Conservation (phyloP, 2,888 invertebrate genomes). For the Lacanobia wlatinum region DNA sequence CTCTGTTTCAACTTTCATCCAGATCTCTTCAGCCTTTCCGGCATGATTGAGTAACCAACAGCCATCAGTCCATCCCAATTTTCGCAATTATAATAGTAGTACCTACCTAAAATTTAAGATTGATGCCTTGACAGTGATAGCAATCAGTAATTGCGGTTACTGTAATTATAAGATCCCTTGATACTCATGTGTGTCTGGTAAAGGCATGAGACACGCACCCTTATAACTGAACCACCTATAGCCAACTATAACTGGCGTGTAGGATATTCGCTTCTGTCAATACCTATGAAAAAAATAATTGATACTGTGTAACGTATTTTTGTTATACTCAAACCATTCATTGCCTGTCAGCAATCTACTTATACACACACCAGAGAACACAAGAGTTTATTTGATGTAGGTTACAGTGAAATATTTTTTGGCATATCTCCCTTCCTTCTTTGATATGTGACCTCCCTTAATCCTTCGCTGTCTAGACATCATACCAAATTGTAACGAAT, state of each 20-base stretch:
- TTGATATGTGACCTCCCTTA: constrained; percentile 38
- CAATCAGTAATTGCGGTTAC: too few species aligned
- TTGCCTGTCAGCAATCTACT: constrained; percentile 9
- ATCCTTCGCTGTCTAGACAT: constrained; percentile 56
- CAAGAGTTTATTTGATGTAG: constrained; percentile 13
- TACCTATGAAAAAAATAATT: not conserved
- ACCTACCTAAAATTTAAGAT: too few species aligned
- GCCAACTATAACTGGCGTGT: not conserved
- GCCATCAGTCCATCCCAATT: too few species aligned
- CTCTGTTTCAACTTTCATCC: too few species aligned
- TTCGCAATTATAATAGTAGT: too few species aligned
- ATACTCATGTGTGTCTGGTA: too few species aligned
- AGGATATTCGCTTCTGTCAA: not conserved
- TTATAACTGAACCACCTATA: not conserved
- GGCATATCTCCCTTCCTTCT: constrained; percentile 46
- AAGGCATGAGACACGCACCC: not conserved
- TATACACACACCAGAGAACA: constrained; percentile 18
- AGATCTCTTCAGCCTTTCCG: too few species aligned
- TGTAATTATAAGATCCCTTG: too few species aligned
- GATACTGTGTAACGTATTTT: not conserved
- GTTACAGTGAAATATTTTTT: constrained; percentile 30
- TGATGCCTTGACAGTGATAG: too few species aligned
- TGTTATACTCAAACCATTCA: not conserved
- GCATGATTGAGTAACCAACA: too few species aligned
- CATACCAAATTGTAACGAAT: constrained; percentile 52